phyloP scores from a whole-genome alignment of 2,113 vertebrate genomes.

The Numida meleagris region DNA sequence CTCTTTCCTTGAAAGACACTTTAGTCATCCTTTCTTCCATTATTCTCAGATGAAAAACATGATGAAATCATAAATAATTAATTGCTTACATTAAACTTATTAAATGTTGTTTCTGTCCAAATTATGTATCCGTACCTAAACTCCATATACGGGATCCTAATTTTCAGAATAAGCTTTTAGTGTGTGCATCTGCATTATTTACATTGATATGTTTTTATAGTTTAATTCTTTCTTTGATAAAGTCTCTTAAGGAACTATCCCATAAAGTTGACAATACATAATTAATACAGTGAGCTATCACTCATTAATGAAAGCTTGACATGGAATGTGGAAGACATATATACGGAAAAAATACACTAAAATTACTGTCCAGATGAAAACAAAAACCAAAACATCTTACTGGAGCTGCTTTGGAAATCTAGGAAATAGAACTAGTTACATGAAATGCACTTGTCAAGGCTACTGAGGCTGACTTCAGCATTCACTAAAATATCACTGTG shows the following conservation, averaged over 20 bases:
- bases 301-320: conserved; percentile 4
- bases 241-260: neutral
- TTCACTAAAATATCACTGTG: neutral
- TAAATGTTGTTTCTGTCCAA: neutral
- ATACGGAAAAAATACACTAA: neutral
- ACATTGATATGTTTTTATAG: neutral
- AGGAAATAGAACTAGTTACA: neutral
- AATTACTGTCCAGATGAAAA: neutral
- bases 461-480: neutral
- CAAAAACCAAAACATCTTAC: neutral
- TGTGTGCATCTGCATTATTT: neutral
- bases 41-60: neutral
- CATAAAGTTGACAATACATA: conserved; percentile 26
- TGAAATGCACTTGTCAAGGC: neutral
- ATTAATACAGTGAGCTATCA: conserved; percentile 1
- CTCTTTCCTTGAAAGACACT: neutral
- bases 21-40: neutral
- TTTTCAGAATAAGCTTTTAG: neutral
- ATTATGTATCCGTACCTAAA: neutral
- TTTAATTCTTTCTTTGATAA: neutral
- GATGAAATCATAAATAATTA: neutral
- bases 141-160: neutral
- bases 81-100: neutral
- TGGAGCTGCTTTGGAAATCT: neutral
- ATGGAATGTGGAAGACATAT: neutral